Conservation (phyloP, 2,888 invertebrate genomes). For the Eupelmus urozonus region DNA sequence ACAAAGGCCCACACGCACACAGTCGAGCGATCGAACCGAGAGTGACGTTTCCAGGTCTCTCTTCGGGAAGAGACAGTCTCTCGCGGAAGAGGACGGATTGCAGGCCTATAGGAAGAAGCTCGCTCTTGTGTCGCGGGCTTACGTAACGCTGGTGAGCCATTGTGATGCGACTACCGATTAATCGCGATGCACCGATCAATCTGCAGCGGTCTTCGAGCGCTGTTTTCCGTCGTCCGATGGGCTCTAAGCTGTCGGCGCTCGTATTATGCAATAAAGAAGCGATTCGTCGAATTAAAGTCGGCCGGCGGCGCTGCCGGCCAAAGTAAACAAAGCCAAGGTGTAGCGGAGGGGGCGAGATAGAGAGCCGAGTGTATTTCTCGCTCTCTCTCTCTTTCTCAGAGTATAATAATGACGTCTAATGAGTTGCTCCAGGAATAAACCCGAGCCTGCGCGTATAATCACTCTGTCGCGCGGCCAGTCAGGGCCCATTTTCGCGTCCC, state of each 20-base stretch:
- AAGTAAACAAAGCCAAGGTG: constrained; percentile 55
- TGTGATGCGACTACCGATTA: constrained; percentile 39
- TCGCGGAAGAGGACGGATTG: not conserved
- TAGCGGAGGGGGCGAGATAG: constrained; percentile 2
- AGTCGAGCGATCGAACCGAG: constrained; percentile 40
- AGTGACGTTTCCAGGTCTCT: constrained; percentile 63
- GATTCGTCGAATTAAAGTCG: constrained; percentile 36
- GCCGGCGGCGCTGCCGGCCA: constrained; percentile 12
- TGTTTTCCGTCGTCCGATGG: too few relatives aligned
- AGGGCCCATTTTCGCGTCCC: constrained; percentile 55
- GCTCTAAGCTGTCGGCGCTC: not conserved
- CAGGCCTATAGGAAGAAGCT: constrained; percentile 48
- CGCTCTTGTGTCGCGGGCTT: constrained; percentile 49
- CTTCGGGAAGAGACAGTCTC: constrained; percentile 23
- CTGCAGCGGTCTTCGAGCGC: too few relatives aligned
- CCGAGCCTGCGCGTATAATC: constrained; percentile 54
- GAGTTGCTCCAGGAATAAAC: constrained; percentile 54
- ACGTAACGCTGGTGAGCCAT: constrained; percentile 52
- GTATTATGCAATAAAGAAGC: constrained; percentile 19
- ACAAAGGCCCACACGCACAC: too few relatives aligned
- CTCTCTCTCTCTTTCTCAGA: constrained; percentile 3
- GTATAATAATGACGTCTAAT: constrained; percentile 56
- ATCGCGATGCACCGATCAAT: constrained; percentile 50
- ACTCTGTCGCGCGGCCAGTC: constrained; percentile 28
- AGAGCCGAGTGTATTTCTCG: constrained; percentile 2